phyloP scores from a whole-genome alignment of 2,888 invertebrate genomes.

The Pachymerium ferrugineum region DNA sequence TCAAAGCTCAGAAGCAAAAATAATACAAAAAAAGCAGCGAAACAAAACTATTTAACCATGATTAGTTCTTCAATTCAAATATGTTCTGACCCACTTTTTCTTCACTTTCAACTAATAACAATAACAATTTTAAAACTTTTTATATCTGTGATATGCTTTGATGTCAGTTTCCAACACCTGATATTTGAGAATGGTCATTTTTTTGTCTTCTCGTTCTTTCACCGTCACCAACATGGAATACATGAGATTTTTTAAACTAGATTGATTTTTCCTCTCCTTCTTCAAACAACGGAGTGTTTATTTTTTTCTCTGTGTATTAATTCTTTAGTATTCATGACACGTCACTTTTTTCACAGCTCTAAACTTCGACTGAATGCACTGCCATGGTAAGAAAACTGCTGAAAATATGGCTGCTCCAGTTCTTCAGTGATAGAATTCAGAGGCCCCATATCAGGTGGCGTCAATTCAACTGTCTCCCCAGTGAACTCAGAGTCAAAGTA shows the following conservation, averaged over 20 bases:
- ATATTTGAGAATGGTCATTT: neutral
- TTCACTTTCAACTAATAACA: neutral
- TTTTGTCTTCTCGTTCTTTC: neutral
- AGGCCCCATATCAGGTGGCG: constrained; percentile 76
- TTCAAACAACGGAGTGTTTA: neutral
- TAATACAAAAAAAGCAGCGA: neutral
- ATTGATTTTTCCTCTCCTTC: neutral
- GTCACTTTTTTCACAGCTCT: constrained; percentile 2
- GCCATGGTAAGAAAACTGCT: constrained; percentile 57
- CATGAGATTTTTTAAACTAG: constrained; percentile 1
- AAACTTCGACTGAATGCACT: constrained; percentile 28
- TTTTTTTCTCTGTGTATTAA: neutral
- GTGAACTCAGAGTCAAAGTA: constrained; percentile 99
- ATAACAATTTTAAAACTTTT: neutral
- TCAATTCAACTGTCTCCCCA: constrained; percentile 90
- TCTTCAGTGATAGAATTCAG: constrained; percentile 60
- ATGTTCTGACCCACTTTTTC: neutral
- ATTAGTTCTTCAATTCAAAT: neutral
- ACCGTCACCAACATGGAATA: neutral
- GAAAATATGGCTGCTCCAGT: constrained; percentile 59
- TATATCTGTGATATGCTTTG: neutral
- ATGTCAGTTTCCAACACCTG: neutral
- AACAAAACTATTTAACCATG: too few relatives aligned
- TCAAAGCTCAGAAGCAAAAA: neutral
- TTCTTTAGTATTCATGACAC: too few relatives aligned